Base-by-base conservation (phyloP, 2,888 invertebrate species). In the Platynereis dumerilii region DNA sequence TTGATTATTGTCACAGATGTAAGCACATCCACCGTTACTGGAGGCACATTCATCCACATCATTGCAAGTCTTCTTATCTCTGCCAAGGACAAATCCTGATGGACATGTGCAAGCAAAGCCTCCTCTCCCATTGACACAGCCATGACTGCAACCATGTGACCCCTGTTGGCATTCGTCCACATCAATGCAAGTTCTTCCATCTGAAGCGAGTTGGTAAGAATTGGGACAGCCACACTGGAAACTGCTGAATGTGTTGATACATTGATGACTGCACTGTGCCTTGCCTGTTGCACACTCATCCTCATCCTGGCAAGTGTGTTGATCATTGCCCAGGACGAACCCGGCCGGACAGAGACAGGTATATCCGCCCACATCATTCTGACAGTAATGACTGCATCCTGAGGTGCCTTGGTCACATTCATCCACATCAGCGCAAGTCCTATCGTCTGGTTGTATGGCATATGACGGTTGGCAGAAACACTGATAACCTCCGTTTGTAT, bases 341-440 rank as follows among this genome's bases (percentile, higher is more conserved):
- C 48, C 48, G 5, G 48, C 7, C 7, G 48, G 48, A 48, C 48
- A 48, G 7, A 48, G 48, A 48, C 48, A 48, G 5, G 7, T 48
- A n/a, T 12, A 48, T 48, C 20, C n/a, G 3, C 48, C 48, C 3
- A n/a, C 48, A 10, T n/a, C 22, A 48, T 48, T 48, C n/a, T 48
- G 48, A n/a, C 48, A 48, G n/a, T n/a, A 20, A n/a, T 48, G n/a
- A 48, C 48, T 48, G 48, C 48, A 48, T 3, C 48, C 48, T 12
- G 48, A n/a, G 17, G n/a, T 48, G 3, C 22, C 48, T 20, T 48
- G n/a, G n/a, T 20, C 48, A 48, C 48, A 48, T 48, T 48, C 48
- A 48, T 48, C n/a, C 3, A 48, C 22, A 48, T 48, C 48, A n/a
- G 3, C 7, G 22, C 48, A 48, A 7, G 22, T 48, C 7, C 17